Conservation (phyloP, 2,113 vertebrate species). For the Mirza zaza region DNA sequence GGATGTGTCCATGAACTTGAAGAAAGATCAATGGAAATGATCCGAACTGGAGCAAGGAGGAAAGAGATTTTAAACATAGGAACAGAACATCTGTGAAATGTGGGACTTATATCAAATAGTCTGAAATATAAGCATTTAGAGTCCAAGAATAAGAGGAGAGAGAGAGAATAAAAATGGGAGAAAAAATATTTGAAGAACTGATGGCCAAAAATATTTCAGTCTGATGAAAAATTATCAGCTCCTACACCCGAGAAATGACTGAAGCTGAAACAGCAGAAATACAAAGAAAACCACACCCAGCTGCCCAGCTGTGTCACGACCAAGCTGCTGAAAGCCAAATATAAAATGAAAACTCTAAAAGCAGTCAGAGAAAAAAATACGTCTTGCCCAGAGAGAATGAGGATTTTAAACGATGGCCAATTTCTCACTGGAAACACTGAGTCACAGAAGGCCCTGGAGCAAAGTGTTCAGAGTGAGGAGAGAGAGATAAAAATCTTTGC, state of each 20-base stretch:
- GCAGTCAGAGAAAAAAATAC: neutral
- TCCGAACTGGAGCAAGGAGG: neutral
- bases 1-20: neutral
- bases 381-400: neutral
- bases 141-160: neutral
- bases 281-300: neutral
- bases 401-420: neutral
- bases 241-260: neutral
- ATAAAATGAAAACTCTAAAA: neutral
- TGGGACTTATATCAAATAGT: neutral
- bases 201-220: neutral
- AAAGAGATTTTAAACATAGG: neutral
- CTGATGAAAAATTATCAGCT: neutral
- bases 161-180: neutral
- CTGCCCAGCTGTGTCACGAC: neutral
- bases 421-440: neutral
- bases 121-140: neutral
- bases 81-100: neutral
- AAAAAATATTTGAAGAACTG: neutral
- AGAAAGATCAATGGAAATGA: neutral
- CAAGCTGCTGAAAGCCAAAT: neutral
- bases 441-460: neutral
- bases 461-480: neutral
- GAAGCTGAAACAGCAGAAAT: neutral
- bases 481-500: neutral